These are phyloP conservation scores for Leptinotarsa undecemlineata DNA, from an alignment of 1,140 invertebrate genomes.

Conservation along the genomic window DNA sequence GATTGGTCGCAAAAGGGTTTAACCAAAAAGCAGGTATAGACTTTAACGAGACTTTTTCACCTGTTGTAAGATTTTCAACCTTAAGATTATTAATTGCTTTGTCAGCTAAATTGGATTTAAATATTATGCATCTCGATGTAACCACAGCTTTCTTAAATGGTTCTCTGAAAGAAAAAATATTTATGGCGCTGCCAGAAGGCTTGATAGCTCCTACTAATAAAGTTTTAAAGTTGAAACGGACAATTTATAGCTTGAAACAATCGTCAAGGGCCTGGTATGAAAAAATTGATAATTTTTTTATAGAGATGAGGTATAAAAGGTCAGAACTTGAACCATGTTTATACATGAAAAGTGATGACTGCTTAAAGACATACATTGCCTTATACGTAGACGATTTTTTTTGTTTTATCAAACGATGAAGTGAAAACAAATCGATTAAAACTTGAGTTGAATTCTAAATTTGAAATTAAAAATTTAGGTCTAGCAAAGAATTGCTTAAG, in stretches of 20 bases:
- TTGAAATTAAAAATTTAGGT: not conserved
- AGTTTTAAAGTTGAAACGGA: slow-evolving; percentile 46
- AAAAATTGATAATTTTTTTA: slow-evolving; percentile 43
- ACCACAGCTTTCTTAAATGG: slow-evolving; percentile 47
- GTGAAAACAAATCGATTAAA: too few species aligned
- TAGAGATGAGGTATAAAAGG: slow-evolving; percentile 45
- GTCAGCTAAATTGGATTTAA: slow-evolving; percentile 44
- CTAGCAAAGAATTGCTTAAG: not conserved
- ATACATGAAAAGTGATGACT: slow-evolving; percentile 31
- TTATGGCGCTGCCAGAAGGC: slow-evolving; percentile 53
- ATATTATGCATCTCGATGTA: slow-evolving; percentile 41
- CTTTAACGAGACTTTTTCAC: slow-evolving; percentile 49
- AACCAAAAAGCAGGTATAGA: slow-evolving; percentile 51
- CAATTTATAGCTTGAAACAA: slow-evolving; percentile 56
- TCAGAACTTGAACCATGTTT: slow-evolving; percentile 45
- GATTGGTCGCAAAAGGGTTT: slow-evolving; percentile 53
- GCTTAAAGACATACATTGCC: slow-evolving; percentile 10
- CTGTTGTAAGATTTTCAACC: slow-evolving; percentile 49
- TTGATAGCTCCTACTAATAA: slow-evolving; percentile 34
- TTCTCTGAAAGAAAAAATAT: slow-evolving; percentile 52
- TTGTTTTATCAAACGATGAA: not conserved
- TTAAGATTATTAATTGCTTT: slow-evolving; percentile 53
- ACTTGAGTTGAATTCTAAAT: not conserved
- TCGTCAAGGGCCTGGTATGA: slow-evolving; percentile 50
- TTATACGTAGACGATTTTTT: slow-evolving; percentile 30